Evolutionary conservation across 2,888 invertebrate species (phyloP).

Genomic region (Drosophila sordidapex): DNA sequence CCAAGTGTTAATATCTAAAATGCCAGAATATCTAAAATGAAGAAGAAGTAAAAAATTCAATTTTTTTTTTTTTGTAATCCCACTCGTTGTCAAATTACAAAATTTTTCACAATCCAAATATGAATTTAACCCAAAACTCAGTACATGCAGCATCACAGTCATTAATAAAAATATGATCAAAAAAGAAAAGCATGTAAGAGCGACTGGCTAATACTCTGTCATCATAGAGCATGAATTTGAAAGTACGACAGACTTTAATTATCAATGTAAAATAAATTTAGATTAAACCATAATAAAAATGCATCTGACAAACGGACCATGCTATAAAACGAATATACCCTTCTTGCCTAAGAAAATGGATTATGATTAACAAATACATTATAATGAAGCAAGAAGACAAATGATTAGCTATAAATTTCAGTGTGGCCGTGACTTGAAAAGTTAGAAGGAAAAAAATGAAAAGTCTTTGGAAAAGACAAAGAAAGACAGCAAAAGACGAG

Average conservation of each 20-base stretch:
- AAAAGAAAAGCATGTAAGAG: not conserved
- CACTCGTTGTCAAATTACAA: slow-evolving; percentile 48
- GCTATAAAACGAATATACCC: not conserved
- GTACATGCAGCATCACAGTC: slow-evolving; percentile 28
- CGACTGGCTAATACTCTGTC: not conserved
- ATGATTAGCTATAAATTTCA: slow-evolving; percentile 63
- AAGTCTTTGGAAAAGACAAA: slow-evolving; percentile 28
- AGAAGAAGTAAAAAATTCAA: not conserved
- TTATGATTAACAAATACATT: not conserved
- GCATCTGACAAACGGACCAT: not conserved
- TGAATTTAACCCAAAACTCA: slow-evolving; percentile 59
- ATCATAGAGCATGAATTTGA: not conserved
- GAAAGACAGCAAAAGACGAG: slow-evolving; percentile 25
- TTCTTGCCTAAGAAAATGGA: not conserved
- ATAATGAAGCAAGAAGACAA: slow-evolving; percentile 51
- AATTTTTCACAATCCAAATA: slow-evolving; percentile 38
- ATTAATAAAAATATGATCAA: slow-evolving; percentile 56
- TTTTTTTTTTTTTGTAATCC: not conserved
- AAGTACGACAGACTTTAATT: not conserved
- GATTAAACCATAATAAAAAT: too few relatives aligned
- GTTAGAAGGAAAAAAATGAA: slow-evolving; percentile 25
- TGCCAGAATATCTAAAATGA: too few relatives aligned
- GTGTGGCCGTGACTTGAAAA: slow-evolving; percentile 22
- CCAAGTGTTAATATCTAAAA: not conserved
- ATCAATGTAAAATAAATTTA: not conserved